Conservation (phyloP, 2,797 vertebrate species). For the Propithecus perrieri region DNA sequence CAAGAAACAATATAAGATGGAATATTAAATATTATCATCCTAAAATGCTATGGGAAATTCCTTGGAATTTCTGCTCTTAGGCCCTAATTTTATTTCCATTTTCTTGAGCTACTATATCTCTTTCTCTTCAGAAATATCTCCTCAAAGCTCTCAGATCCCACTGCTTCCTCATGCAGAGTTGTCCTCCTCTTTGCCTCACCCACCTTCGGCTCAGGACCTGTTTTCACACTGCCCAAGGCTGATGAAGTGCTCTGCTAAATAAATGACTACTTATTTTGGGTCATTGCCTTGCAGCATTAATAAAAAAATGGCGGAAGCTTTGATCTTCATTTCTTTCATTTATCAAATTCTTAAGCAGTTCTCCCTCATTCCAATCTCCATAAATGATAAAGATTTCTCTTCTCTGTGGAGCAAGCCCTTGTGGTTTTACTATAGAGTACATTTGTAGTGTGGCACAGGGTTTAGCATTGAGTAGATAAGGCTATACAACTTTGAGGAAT, state of each 20-base stretch:
- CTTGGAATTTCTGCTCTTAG: not conserved
- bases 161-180: not conserved
- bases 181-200: not conserved
- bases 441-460: not conserved
- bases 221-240: not conserved
- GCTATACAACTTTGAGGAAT: not conserved
- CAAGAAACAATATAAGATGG: not conserved
- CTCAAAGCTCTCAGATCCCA: not conserved
- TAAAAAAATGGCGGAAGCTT: not conserved
- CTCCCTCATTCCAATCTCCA: not conserved
- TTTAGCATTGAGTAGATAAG: not conserved
- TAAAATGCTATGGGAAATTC: not conserved
- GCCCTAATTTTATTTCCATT: not conserved
- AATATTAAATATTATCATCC: not conserved
- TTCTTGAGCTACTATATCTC: not conserved
- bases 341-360: not conserved
- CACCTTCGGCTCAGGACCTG: not conserved
- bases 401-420: not conserved
- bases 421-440: not conserved
- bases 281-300: not conserved
- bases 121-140: not conserved
- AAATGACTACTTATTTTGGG: not conserved
- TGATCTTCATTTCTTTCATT: not conserved
- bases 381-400: not conserved
- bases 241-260: not conserved